A percentile compares a stretch with the other conserved stretches of the same genome.
Conservation (phyloP, 2,888 invertebrate species). For the Limnephilus marmoratus region DNA sequence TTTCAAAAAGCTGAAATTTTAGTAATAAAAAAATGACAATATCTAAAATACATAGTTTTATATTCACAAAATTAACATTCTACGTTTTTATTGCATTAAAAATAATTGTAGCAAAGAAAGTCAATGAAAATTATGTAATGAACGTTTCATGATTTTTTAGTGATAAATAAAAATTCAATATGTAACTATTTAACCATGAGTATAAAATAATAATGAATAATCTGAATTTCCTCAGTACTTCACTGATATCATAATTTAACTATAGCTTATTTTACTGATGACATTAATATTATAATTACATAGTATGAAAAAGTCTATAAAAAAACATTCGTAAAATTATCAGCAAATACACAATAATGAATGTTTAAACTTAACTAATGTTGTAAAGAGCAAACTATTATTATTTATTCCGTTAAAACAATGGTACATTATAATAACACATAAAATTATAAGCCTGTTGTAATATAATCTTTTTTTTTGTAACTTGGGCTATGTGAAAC, state of each 20-base stretch:
- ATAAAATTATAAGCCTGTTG: not conserved
- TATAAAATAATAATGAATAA: not conserved
- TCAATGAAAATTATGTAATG: not conserved
- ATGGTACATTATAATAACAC: not conserved
- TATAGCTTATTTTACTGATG: not conserved
- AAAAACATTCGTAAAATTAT: conserved; percentile 36
- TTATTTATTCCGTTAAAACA: not conserved
- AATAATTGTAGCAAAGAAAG: not conserved
- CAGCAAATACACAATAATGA: conserved; percentile 19
- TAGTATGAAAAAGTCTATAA: conserved; percentile 18
- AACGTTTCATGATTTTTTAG: not conserved
- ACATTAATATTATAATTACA: not conserved
- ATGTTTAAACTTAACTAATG: conserved; percentile 31
- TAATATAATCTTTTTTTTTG: not conserved
- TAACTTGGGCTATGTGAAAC: not conserved
- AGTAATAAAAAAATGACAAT: not conserved
- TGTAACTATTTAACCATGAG: not conserved
- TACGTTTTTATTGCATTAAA: not conserved
- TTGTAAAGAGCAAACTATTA: conserved; percentile 11
- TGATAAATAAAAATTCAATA: not conserved
- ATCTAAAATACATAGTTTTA: not conserved
- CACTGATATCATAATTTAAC: not conserved
- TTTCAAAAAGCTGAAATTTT: not conserved
- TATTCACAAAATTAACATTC: not conserved
- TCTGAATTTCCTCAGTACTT: not conserved